Base-by-base conservation (phyloP, 2,797 vertebrate species). In the Centropyge bicolor region DNA sequence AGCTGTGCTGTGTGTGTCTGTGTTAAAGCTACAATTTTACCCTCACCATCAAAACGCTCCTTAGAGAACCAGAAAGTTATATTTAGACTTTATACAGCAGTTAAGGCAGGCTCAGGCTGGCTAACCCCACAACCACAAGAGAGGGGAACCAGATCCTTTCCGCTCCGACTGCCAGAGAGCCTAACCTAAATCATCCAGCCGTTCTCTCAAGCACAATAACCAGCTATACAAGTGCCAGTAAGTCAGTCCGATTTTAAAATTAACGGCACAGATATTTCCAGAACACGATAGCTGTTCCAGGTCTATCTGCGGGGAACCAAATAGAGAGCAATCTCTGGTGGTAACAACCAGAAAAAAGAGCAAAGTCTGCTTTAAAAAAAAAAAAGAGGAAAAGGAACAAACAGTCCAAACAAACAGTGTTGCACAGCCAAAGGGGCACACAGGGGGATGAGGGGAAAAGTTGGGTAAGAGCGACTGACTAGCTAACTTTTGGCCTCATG, bases 71-170 rank as follows among this genome's bases (percentile, higher is more conserved):
- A 56, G 51, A 70, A 70, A 86, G 83, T 82, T 93, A 95, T 88
- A 93, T 93, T 90, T 94, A 93, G 84, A 86, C 71, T 88, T 91
- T 89, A 91, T 90, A 84, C 78, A 87, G 91, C 88, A 91, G 84
- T 89, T 79, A 79, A 74, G 78, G 60, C 83, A 80, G 74, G 66
- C 83, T 85, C 51, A 20, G 74, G 69, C 84, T 55, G 67, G 81
- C 83, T 81, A 83, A 89, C 76, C 84, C 82, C 66, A 62, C 56
- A 81, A 90, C 91, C 92, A 92, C 90, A 93, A 88, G 71, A 92
- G 88, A 90, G 72, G 72, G 70, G 82, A 86, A 84, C 55, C 86
- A 80, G 83, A 87, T 81, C 82, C 70, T 74, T 81, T 64, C 77
- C 77, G 87, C 71, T 62, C 27, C 7, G 16, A 72, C 80, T 88